Base-by-base conservation (phyloP, 2,888 invertebrate species). In the Amiota minor region DNA sequence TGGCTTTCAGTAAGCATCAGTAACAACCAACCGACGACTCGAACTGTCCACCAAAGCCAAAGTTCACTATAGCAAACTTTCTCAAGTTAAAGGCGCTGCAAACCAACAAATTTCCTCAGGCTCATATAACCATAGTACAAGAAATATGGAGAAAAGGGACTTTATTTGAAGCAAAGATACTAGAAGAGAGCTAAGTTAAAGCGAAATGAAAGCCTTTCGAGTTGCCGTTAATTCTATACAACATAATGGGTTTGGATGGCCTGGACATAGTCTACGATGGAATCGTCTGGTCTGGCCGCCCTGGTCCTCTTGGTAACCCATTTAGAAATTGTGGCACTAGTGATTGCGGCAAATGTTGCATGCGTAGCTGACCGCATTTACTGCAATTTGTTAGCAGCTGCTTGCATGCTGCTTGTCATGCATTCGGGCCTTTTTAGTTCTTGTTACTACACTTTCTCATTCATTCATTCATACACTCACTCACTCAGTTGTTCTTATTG, bases 271-370 rank as follows among this genome's bases (percentile, higher is more conserved):
- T 35, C 35, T 35, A 35, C 6, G 35, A 35, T 35, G 35, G 35
- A 35, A 35, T 35, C 2, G 35, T 35, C 35, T 35, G 35, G 35
- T 35, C 35, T 35, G 35, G 35, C 35, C 6, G 35, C 4, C 35
- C 6, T 35, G 35, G 59, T 16, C 59, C 59, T 16, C 18, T 59
- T 59, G n/a, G 62, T 45, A 68, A 53, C 67, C 50, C 67, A 68
- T 68, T 68, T 68, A 68, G 67, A 68, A 68, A 50, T 68, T 68
- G 67, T 53, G 67, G 67, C 50, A 68, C 20, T 68, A 50, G 67
- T 68, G 67, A 68, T 68, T 68, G 67, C 67, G 67, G 67, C 67
- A 68, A 68, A 68, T 68, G 67, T 53, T 68, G 67, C 67, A 68
- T 68, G 67, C 67, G 67, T 68, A 50, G 67, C 67, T 68, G 50